Percentiles rank a stretch among this genome's conserved stretches.
Conservation (phyloP, 2,888 invertebrate genomes). For the Sipha maydis region DNA sequence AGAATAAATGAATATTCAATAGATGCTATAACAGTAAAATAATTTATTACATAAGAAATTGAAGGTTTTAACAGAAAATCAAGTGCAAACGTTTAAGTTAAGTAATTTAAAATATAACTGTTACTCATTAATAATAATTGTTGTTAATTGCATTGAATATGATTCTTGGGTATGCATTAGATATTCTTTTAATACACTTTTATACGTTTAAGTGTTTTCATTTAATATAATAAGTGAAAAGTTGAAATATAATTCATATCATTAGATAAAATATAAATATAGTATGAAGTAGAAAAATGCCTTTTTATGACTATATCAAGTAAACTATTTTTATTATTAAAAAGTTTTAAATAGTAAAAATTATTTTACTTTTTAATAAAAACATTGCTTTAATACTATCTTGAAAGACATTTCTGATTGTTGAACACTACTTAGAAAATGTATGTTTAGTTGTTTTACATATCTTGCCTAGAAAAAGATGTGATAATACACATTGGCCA, state of each 20-base stretch:
- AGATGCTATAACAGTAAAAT: slow-evolving; percentile 4
- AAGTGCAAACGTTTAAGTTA: not conserved
- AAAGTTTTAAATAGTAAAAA: too few species aligned
- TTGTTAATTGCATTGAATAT: not conserved
- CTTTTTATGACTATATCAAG: too few species aligned
- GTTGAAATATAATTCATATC: not conserved
- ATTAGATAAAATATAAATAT: not conserved
- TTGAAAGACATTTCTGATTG: too few species aligned
- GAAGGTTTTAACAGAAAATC: not conserved
- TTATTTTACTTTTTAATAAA: too few species aligned
- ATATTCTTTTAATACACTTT: not conserved
- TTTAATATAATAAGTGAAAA: not conserved
- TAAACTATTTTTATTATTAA: too few species aligned
- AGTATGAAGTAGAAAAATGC: not conserved
- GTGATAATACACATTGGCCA: too few species aligned
- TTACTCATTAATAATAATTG: not conserved
- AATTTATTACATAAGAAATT: not conserved
- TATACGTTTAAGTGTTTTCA: not conserved
- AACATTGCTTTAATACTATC: too few species aligned
- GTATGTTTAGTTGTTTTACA: too few species aligned
- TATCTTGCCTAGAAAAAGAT: too few species aligned
- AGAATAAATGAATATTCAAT: not conserved
- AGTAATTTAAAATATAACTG: slow-evolving; percentile 24
- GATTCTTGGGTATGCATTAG: not conserved
- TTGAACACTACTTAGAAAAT: too few species aligned